Evolutionary conservation across 1,140 invertebrate species (phyloP), one percentile per base, ranked within the genome.

Genomic region (Eueides isabella): DNA sequence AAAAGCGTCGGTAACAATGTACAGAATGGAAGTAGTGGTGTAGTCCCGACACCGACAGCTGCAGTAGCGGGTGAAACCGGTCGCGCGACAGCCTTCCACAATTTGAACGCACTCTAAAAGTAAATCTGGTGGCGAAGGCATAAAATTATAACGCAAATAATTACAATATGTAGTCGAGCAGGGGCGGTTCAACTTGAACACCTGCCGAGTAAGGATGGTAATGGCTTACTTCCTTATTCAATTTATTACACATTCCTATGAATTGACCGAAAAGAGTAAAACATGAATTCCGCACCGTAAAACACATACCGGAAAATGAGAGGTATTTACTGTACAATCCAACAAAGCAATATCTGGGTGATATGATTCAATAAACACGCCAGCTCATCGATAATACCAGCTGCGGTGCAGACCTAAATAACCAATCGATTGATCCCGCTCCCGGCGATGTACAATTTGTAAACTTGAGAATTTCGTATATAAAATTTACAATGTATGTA

Each of bases 301-400:
- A 41, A 30, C 28, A 19, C 28, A 67, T 67, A 67, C 41, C 31
- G 41, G 67, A 61, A 69, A 69, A 69, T 33, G 23, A 33, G n/a
- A 44, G 14, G 30, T 61, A 68, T 68, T 61, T 61, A 61, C 44
- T 35, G 44, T 29, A 41, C 48, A 69, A 28, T 29, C 35, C 30
- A 30, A 26, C 48, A 30, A 44, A 69, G 44, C 48, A 12, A 61
- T 68, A 44, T 26, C 28, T 68, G 48, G 30, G n/a, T 33, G 67
- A 69, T 69, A 61, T 69, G 67, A 61, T 69, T 69, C 67, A 69
- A 61, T 69, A 69, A 68, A 31, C 44, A n/a, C 48, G 48, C 66
- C 66, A 48, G 28, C 67, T 61, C 66, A 55, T 55, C 67, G 48
- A 61, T 61, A 61, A 61, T 69, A 61, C 30, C 44, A 26, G 66